phyloP scores from a whole-genome alignment of 2,797 vertebrate genomes.

The Crypturellus tataupa region DNA sequence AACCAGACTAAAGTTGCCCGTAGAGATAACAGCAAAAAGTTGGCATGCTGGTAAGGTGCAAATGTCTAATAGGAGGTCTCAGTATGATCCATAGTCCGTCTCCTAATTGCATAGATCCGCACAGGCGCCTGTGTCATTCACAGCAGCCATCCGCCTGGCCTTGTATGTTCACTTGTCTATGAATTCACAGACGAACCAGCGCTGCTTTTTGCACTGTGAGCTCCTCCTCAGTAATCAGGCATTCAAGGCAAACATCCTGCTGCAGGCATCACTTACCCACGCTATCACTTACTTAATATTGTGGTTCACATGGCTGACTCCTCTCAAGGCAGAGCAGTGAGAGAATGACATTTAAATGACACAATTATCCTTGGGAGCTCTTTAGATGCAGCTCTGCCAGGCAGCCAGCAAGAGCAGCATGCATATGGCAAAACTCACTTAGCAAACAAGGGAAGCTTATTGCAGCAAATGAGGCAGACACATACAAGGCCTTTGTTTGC shows the following conservation, averaged over 20 bases:
- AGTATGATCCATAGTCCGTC: fast-evolving
- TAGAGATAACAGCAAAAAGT: fast-evolving
- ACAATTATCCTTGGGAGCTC: slow-evolving; percentile 5
- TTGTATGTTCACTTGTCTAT: fast-evolving
- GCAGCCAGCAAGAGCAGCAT: neutral
- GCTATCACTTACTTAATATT: neutral
- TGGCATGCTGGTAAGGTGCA: fast-evolving
- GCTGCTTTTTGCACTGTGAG: neutral
- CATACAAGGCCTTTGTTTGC: neutral
- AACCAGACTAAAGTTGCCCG: neutral
- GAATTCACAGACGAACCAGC: neutral
- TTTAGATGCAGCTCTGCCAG: neutral
- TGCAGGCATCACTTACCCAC: neutral
- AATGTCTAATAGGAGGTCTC: neutral
- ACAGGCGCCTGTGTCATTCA: neutral
- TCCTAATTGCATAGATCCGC: neutral
- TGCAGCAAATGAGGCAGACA: neutral
- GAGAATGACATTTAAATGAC: neutral
- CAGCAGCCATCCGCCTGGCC: neutral
- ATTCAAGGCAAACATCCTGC: neutral
- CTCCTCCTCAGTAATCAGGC: neutral
- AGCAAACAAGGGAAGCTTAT: slow-evolving; percentile 16
- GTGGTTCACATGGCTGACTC: neutral
- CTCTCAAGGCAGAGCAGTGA: neutral
- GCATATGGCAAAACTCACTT: neutral